Evolutionary conservation across 2,888 invertebrate genomes (phyloP), one percentile per base, ranked within the genome.

Genomic region (Anoncus sp.): DNA sequence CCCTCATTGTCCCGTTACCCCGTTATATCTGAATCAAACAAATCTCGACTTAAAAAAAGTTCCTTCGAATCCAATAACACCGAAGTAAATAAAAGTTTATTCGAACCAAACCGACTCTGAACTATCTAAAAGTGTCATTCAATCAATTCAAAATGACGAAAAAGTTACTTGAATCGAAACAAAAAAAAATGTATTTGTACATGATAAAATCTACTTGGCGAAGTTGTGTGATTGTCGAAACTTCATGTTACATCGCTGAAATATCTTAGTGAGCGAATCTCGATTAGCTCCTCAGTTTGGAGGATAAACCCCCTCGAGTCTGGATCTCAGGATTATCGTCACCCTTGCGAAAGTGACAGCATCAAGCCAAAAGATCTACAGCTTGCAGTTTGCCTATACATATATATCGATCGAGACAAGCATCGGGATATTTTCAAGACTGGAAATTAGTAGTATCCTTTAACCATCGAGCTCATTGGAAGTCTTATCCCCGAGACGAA

Each of bases 401-500:
- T n/a, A 59, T 22, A 24, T 40, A 35, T 38, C 38, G 38, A 40
- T 20, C 35, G 24, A 49, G 27, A 14, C 31, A 69, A 51, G 38
- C 57, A 67, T 71, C 63, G 66, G 6, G 47, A 70, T 45, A 59
- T 65, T 59, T 65, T 40, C 59, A 27, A 49, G 51, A 18, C 35
- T 51, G 63, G 67, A 77, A 77, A 77, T 77, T 57, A 69, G 67
- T n/a, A 57, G 47, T 51, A 51, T 73, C 67, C 73, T 77, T 77
- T 77, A 45, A 74, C 57, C 73, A 59, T 59, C 45, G 63, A 65
- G 70, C 51, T 60, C 51, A 73, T 71, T 53, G 35, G 55, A 60
- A 60, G 59, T 40, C 65, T 78, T 55, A 70, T 71, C 70, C 70
- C 70, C 63, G 51, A 76, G 81, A 79, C 79, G 80, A 77, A 82